phyloP scores from a whole-genome alignment of 2,888 invertebrate species.

The Coleophora deauratella region DNA sequence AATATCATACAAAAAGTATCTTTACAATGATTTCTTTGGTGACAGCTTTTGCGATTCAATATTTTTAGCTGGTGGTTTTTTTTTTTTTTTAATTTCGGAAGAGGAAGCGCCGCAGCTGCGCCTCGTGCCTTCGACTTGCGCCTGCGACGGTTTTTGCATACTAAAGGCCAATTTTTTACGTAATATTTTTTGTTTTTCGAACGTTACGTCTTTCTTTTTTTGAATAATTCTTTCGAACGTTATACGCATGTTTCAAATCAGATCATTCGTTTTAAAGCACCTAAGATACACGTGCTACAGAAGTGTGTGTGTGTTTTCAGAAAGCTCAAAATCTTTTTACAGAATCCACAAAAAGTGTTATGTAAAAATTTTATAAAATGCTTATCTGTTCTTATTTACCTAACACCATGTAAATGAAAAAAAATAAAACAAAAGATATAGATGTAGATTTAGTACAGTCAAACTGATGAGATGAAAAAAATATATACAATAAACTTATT shows the following conservation, averaged over 20 bases:
- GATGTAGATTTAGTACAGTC: too few species aligned
- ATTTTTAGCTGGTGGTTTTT: constrained; percentile 26
- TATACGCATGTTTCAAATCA: constrained; percentile 12
- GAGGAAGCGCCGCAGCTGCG: constrained; percentile 69
- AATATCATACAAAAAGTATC: too few species aligned
- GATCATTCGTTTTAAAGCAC: constrained; percentile 21
- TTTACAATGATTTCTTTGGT: constrained; percentile 41
- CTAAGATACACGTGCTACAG: too few species aligned
- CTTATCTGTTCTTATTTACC: too few species aligned
- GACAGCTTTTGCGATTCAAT: constrained; percentile 53
- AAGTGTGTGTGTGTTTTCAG: too few species aligned
- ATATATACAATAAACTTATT: too few species aligned
- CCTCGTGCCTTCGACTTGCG: constrained; percentile 55
- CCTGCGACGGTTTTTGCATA: constrained; percentile 55
- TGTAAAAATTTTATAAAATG: too few species aligned
- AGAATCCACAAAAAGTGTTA: too few species aligned
- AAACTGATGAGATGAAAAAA: too few species aligned
- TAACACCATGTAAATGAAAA: too few species aligned
- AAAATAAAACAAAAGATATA: too few species aligned
- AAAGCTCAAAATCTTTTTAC: too few species aligned
- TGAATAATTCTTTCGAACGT: constrained; percentile 40
- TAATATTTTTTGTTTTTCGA: constrained; percentile 35
- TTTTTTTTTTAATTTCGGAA: constrained; percentile 53
- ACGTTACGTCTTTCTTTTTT: constrained; percentile 37
- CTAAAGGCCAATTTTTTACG: constrained; percentile 44